Percentiles rank a stretch among this genome's conserved stretches.
Conservation (phyloP, 1,140 invertebrate genomes). For the Brachionus rubens region DNA sequence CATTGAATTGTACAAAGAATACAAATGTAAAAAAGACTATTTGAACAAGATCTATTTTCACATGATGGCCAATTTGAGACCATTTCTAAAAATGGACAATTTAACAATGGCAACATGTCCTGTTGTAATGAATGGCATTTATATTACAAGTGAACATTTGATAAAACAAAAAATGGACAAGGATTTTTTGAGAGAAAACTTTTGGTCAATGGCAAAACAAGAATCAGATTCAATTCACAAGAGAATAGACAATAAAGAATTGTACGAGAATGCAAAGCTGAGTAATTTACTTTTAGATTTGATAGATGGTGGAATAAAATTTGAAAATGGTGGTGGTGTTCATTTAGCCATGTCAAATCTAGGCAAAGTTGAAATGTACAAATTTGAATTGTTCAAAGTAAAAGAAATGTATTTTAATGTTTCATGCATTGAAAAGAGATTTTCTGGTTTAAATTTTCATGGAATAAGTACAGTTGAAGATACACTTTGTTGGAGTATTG, state of each 20-base stretch:
- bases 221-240: conserved; percentile 25
- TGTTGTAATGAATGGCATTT: neutral
- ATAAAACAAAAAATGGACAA: neutral
- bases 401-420: conserved; percentile 30
- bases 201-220: neutral
- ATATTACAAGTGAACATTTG: neutral
- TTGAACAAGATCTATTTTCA: neutral
- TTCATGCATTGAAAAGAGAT: neutral
- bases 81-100: conserved; percentile 17
- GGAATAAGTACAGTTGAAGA: conserved; percentile 9
- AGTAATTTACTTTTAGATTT: neutral
- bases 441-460: neutral
- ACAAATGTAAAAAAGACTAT: neutral
- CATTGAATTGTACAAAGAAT: conserved; percentile 7
- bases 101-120: conserved; percentile 8
- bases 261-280: conserved; percentile 5
- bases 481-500: conserved; percentile 15
- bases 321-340: conserved; percentile 18
- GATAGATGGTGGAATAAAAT: neutral
- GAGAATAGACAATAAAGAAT: neutral
- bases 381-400: neutral
- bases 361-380: neutral
- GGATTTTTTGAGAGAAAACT: neutral
- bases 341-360: conserved; percentile 14
- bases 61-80: conserved; percentile 25